phyloP scores from a whole-genome alignment of 2,113 vertebrate genomes.

The Menura novaehollandiae region DNA sequence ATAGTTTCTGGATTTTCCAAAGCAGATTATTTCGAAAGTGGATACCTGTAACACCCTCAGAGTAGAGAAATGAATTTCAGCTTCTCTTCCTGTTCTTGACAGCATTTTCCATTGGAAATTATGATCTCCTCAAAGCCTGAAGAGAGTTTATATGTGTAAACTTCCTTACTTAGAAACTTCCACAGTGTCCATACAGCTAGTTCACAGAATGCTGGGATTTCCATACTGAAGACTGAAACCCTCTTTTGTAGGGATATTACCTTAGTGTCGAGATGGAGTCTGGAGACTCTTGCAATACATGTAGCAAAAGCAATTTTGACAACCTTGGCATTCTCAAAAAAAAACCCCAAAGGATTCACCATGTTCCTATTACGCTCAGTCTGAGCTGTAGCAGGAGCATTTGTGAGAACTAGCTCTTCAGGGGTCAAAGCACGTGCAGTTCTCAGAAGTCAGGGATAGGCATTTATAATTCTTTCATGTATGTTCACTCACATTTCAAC shows the following conservation, averaged over 20 bases:
- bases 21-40: not conserved
- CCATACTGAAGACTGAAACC: not conserved
- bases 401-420: not conserved
- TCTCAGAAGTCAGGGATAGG: not conserved
- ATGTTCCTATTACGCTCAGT: not conserved
- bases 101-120: not conserved
- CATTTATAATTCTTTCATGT: not conserved
- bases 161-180: not conserved
- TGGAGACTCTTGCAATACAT: not conserved
- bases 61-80: not conserved
- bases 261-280: not conserved
- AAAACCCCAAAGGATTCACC: not conserved
- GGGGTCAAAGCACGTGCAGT: accelerated
- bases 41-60: not conserved
- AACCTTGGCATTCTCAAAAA: not conserved
- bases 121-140: not conserved
- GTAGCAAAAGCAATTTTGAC: not conserved
- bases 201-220: not conserved
- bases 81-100: not conserved
- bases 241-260: too few species aligned
- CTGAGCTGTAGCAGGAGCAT: accelerated
- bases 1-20: not conserved
- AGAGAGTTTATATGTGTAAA: not conserved
- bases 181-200: too few species aligned
- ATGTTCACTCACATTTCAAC: not conserved